Conservation (phyloP, 2,888 invertebrate species). For the Ditylenchus weischeri region DNA sequence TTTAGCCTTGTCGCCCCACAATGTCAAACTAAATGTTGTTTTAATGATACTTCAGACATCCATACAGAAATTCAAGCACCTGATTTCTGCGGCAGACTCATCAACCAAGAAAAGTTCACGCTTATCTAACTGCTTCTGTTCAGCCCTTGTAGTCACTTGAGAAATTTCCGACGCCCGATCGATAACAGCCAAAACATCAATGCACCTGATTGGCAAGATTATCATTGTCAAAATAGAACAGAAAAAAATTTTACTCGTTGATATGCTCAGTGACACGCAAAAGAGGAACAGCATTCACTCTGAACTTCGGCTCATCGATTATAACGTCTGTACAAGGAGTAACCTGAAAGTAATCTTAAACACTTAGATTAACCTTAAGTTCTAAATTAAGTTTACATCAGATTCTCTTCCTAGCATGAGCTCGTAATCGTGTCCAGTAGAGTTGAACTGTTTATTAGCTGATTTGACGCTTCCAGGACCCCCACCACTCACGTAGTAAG, state of each 20-base stretch:
- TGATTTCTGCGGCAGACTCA: conserved; percentile 72
- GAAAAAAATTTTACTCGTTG: conserved; percentile 22
- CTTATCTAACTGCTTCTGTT: conserved; percentile 69
- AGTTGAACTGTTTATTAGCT: conserved; percentile 84
- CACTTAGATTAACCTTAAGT: too few relatives aligned
- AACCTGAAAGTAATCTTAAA: too few relatives aligned
- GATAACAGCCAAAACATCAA: conserved; percentile 52
- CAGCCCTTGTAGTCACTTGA: conserved; percentile 33
- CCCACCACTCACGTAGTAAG: conserved; percentile 76
- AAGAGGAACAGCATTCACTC: conserved; percentile 31
- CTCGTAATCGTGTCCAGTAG: conserved; percentile 88
- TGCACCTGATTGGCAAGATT: conserved; percentile 12
- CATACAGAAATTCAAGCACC: too few relatives aligned
- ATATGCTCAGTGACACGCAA: conserved; percentile 30
- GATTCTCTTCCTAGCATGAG: conserved; percentile 81
- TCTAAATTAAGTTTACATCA: conserved; percentile 33
- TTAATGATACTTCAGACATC: too few relatives aligned
- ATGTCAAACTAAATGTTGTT: conserved; percentile 66
- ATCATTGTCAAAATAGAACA: not conserved
- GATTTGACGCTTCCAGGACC: conserved; percentile 73
- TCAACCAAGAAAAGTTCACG: conserved; percentile 84
- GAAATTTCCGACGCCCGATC: conserved; percentile 41
- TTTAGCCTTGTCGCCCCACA: conserved; percentile 86
- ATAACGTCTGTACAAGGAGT: conserved; percentile 21
- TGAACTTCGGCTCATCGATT: conserved; percentile 26